Evolutionary conservation across 2,888 invertebrate species (phyloP).

Genomic region (Tetrapedia diversipes): DNA sequence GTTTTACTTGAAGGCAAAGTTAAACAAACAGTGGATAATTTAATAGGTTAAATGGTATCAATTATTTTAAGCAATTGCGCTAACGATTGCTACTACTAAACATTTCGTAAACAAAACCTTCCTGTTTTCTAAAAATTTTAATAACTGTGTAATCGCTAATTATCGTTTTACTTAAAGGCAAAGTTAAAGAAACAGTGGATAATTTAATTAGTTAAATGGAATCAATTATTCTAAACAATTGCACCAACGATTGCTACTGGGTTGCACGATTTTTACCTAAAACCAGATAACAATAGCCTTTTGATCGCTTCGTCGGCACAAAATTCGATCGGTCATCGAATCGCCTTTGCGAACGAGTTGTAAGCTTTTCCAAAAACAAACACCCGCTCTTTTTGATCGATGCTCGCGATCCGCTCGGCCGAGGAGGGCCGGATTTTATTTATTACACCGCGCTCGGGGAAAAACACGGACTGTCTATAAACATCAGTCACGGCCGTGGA

Average conservation of each 20-base stretch:
- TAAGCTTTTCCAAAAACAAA: slow-evolving; percentile 41
- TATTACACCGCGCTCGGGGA: slow-evolving; percentile 40
- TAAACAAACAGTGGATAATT: too few species aligned
- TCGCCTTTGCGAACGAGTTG: not conserved
- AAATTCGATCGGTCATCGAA: slow-evolving; percentile 22
- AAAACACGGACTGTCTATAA: slow-evolving; percentile 35
- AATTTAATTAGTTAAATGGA: too few species aligned
- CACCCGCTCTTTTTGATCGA: slow-evolving; percentile 33
- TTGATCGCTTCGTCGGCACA: not conserved
- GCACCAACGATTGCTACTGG: not conserved
- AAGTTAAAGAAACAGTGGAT: too few species aligned
- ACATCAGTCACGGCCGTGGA: slow-evolving; percentile 32
- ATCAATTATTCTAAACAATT: not conserved
- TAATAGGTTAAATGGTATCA: too few species aligned
- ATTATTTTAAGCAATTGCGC: too few species aligned
- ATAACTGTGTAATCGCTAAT: too few species aligned
- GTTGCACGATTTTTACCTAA: slow-evolving; percentile 10
- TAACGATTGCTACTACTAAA: too few species aligned
- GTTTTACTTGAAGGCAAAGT: too few species aligned
- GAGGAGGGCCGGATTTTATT: slow-evolving; percentile 33
- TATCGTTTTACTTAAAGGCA: too few species aligned
- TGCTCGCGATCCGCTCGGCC: not conserved
- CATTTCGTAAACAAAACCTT: too few species aligned
- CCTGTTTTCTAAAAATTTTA: too few species aligned
- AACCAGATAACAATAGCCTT: not conserved